Conservation (phyloP, 64 coral and sea anemone genomes). For the Hydrozoanthus tunicans region DNA sequence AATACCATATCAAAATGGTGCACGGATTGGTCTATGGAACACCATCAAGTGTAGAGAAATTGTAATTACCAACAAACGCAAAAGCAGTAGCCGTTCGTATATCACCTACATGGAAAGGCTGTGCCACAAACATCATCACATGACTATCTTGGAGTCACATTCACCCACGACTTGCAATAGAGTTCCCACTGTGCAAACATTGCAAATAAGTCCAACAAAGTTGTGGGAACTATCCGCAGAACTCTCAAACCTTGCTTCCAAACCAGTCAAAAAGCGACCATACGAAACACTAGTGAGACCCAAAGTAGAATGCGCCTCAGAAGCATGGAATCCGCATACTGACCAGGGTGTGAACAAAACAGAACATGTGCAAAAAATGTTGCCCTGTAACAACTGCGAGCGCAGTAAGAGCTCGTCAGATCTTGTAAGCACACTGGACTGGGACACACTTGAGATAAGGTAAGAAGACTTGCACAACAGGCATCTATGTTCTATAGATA, state of each 20-base stretch:
- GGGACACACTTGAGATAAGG: constrained; percentile 6
- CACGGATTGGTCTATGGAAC: background rate
- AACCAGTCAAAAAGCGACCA: background rate
- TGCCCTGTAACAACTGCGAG: constrained; percentile 27
- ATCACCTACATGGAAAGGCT: constrained; percentile 23
- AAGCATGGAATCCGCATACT: constrained; percentile 31
- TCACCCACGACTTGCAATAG: background rate
- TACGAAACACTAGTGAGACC: constrained; percentile 30
- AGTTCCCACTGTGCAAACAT: constrained; percentile 3
- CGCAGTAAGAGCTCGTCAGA: constrained; percentile 28
- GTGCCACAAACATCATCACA: constrained; percentile 22
- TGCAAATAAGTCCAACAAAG: constrained; percentile 28
- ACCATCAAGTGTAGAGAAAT: too few species aligned
- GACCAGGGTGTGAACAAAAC: constrained; percentile 34
- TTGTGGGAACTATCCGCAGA: background rate
- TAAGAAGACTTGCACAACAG: constrained; percentile 35
- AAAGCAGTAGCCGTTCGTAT: background rate
- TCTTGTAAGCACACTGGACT: constrained; percentile 18
- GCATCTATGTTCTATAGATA: constrained; percentile 3
- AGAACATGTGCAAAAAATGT: constrained; percentile 7
- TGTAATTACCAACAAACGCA: background rate
- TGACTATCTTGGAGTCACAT: background rate
- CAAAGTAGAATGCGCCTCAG: constrained; percentile 15
- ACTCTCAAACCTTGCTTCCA: background rate
- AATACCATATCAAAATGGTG: constrained; percentile 14